These are phyloP conservation scores for Acanthosepion lycidas DNA, from an alignment of 2,888 invertebrate genomes.

Conservation along the genomic window DNA sequence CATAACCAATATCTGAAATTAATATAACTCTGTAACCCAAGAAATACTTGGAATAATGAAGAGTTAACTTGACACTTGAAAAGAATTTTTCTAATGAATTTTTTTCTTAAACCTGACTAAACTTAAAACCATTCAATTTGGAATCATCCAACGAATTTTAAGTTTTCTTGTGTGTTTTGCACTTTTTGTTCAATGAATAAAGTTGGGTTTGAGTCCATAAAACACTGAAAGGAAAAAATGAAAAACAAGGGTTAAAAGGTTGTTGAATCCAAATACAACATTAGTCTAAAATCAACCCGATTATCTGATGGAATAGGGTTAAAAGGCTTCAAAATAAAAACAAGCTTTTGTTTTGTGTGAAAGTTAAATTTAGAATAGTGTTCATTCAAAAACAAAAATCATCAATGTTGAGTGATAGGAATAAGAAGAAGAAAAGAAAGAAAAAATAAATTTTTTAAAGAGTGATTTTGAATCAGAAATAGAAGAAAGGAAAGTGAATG, in stretches of 20 bases:
- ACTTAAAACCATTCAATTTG: background rate
- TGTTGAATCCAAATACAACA: background rate
- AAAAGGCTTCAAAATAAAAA: background rate
- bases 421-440: background rate
- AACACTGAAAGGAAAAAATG: background rate
- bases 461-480: background rate
- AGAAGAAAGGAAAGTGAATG: background rate
- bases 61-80: background rate
- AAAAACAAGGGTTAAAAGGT: background rate
- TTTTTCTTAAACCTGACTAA: too few relatives aligned
- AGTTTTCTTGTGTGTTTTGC: background rate
- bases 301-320: constrained; percentile 33
- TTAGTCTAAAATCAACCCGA: background rate
- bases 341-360: background rate
- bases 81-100: background rate
- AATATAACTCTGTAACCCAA: background rate
- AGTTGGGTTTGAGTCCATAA: background rate
- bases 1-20: background rate
- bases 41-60: background rate
- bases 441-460: background rate
- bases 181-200: background rate
- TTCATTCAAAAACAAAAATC: background rate
- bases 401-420: too few relatives aligned
- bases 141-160: background rate
- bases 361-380: background rate